A percentile compares a stretch with the other conserved stretches of the same genome.
phyloP scores from a whole-genome alignment of 2,113 vertebrate species.

The Poeciliopsis turrubarensis region DNA sequence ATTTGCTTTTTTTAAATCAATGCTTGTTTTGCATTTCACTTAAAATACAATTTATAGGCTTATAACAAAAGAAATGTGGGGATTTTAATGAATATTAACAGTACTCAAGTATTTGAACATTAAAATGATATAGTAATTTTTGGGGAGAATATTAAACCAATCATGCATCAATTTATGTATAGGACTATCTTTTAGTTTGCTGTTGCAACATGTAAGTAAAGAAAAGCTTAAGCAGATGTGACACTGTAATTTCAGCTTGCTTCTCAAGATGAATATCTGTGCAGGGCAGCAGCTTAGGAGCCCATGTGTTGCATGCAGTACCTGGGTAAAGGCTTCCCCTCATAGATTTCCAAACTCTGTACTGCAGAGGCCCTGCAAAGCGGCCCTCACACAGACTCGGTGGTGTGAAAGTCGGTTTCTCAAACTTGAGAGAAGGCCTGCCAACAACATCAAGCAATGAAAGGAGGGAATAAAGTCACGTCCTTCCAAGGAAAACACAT shows the following conservation, averaged over 20 bases:
- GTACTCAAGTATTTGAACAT: no score
- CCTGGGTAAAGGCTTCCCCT: conserved; percentile 83
- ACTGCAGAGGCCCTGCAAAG: conserved; percentile 83
- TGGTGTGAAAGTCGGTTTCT: conserved; percentile 75
- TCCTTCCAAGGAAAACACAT: not conserved
- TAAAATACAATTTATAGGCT: no score
- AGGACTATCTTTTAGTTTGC: not conserved
- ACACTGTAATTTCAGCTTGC: not conserved
- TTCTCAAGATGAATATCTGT: not conserved
- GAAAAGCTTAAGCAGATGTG: not conserved
- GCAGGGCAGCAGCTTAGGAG: not conserved
- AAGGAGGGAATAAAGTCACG: conserved; percentile 16
- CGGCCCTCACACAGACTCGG: conserved; percentile 82
- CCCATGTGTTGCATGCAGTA: conserved; percentile 30
- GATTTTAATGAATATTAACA: no score
- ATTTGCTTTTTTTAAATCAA: no score
- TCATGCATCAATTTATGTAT: no score
- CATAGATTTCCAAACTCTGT: conserved; percentile 84
- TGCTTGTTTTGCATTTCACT: no score
- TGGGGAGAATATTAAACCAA: no score
- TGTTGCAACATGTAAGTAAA: not conserved
- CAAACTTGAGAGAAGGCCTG: conserved; percentile 81
- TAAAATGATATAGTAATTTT: no score
- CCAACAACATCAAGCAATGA: conserved; percentile 39
- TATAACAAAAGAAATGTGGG: no score